A percentile compares a stretch with the other conserved stretches of the same genome.
Evolutionary conservation across 2,888 invertebrate species (phyloP).

Genomic region (Gnatocerus cornutus): DNA sequence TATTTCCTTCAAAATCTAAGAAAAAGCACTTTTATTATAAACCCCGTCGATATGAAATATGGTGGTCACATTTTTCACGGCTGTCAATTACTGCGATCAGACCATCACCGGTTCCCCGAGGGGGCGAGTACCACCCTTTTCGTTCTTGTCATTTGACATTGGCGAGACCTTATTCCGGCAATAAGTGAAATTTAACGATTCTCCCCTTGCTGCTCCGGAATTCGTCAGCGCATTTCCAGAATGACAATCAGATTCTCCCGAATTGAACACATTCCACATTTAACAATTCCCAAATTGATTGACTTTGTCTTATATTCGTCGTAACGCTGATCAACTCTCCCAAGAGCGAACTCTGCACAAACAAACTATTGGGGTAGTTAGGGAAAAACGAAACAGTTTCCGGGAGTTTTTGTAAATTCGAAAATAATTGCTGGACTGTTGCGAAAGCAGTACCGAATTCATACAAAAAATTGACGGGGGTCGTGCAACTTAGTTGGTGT

Average conservation of each 20-base stretch:
- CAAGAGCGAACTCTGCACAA: background rate
- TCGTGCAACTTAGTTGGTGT: conserved; percentile 3
- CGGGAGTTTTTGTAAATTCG: conserved; percentile 6
- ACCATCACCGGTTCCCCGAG: conserved; percentile 10
- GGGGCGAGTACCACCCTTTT: background rate
- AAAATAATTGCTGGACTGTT: conserved; percentile 5
- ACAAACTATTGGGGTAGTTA: too few species aligned
- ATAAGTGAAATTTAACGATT: conserved; percentile 40
- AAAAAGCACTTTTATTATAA: conserved; percentile 53
- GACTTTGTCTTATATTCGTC: conserved; percentile 14
- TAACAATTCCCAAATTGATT: conserved; percentile 39
- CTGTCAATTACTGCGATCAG: conserved; percentile 62
- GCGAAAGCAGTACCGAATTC: background rate
- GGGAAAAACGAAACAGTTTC: background rate
- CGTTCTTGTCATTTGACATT: conserved; percentile 14
- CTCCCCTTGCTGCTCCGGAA: conserved; percentile 26
- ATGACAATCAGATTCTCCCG: conserved; percentile 43
- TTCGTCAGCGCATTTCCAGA: conserved; percentile 45
- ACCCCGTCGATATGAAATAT: conserved; percentile 61
- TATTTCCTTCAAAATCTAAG: conserved; percentile 15
- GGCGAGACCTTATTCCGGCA: conserved; percentile 16
- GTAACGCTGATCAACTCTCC: conserved; percentile 13
- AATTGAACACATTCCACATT: conserved; percentile 43
- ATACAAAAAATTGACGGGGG: conserved; percentile 13
- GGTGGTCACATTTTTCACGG: conserved; percentile 61